Conservation (phyloP, 2,797 vertebrate species). For the Mormyrus proboscirostris region DNA sequence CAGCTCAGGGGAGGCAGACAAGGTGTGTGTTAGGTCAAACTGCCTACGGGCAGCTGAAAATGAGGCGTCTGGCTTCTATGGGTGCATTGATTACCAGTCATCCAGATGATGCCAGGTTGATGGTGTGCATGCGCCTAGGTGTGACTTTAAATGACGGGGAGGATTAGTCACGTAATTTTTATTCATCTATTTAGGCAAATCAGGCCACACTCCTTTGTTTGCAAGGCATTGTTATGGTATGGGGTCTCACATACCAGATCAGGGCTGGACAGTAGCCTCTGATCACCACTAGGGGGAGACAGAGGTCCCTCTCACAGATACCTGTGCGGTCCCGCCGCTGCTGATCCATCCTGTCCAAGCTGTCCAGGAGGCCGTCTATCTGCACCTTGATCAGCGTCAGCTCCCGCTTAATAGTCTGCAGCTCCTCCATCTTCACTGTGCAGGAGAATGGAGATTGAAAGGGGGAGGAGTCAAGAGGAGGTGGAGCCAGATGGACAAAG, state of each 20-base stretch:
- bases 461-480: neutral
- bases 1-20: neutral
- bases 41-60: neutral
- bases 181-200: neutral
- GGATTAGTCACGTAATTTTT: neutral
- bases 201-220: neutral
- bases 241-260: neutral
- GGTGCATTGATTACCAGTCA: neutral
- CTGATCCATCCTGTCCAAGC: slow-evolving; percentile 55
- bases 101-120: no score
- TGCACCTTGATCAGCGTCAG: slow-evolving; percentile 57
- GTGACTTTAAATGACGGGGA: neutral
- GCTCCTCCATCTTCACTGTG: slow-evolving; percentile 53
- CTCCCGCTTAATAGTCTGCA: slow-evolving; percentile 54
- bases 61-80: neutral
- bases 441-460: slow-evolving; percentile 13
- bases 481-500: neutral
- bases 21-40: neutral
- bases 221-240: neutral
- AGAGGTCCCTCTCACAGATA: slow-evolving; percentile 20
- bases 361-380: slow-evolving; percentile 57
- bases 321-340: slow-evolving; percentile 48
- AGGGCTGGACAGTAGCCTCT: neutral
- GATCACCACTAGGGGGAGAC: neutral
- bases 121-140: neutral